Conservation (phyloP, 2,888 invertebrate genomes). For the Dasypogon diadema region DNA sequence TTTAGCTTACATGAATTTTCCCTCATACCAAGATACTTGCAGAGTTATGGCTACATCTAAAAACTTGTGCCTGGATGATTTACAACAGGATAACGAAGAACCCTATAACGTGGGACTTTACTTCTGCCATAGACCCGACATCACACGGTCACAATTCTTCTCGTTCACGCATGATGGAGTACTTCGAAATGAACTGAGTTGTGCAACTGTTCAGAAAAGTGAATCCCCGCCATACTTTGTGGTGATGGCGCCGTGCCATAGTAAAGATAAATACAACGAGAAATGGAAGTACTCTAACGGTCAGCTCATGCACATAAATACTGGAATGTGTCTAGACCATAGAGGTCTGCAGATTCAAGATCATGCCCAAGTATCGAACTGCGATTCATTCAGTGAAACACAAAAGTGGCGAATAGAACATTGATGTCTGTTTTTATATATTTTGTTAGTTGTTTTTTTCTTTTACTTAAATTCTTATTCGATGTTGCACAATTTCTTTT, state of each 20-base stretch:
- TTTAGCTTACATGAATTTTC: too few relatives aligned
- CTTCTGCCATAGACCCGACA: slow-evolving; percentile 74
- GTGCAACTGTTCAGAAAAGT: slow-evolving; percentile 75
- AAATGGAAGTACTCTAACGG: slow-evolving; percentile 70
- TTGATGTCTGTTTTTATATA: slow-evolving; percentile 52
- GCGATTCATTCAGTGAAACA: slow-evolving; percentile 64
- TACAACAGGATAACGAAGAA: slow-evolving; percentile 79
- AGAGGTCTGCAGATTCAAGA: slow-evolving; percentile 65
- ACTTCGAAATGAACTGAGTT: slow-evolving; percentile 81
- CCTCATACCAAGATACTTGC: neutral
- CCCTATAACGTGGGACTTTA: slow-evolving; percentile 81
- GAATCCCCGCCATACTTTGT: slow-evolving; percentile 63
- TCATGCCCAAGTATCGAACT: slow-evolving; percentile 63
- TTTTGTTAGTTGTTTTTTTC: slow-evolving; percentile 38
- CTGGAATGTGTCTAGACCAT: slow-evolving; percentile 74
- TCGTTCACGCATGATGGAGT: slow-evolving; percentile 78
- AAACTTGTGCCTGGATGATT: slow-evolving; percentile 82
- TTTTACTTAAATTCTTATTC: slow-evolving; percentile 8
- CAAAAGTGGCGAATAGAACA: slow-evolving; percentile 66
- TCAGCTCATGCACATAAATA: slow-evolving; percentile 71
- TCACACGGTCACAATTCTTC: slow-evolving; percentile 75
- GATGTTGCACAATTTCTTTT: slow-evolving; percentile 28
- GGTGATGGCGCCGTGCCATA: slow-evolving; percentile 67
- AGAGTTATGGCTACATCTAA: slow-evolving; percentile 52
- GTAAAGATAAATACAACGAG: slow-evolving; percentile 67